Evolutionary conservation across 2,113 vertebrate genomes (phyloP), one percentile per base, ranked within the genome.

Genomic region (Climacteris rufus): DNA sequence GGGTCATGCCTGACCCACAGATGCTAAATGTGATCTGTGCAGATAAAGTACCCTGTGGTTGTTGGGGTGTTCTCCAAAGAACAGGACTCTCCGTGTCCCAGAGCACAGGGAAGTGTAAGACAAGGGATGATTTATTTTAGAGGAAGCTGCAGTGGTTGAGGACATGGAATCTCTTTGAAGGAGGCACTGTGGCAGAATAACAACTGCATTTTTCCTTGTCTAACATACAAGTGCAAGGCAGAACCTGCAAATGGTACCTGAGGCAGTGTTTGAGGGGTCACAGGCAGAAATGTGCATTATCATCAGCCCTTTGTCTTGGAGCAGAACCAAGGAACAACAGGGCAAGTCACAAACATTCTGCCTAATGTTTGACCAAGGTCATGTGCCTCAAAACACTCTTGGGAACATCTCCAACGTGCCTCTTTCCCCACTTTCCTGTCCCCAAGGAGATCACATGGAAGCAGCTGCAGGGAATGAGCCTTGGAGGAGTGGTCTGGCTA

Each of bases 361-460:
- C 39, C 33, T 66, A 3, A 11, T 44, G n/a, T 63, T 66, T 57
- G 47, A 8, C 28, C 28, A 9, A 30, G 21, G 13, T 31, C 52
- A 8, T 2, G 24, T 11, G 39, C 54, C 63, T 35, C 22, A 0
- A 28, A 42, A 10, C 35, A 1, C 64, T 42, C 33, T 21, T 23
- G 37, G 72, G 30, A 68, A 44, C 44, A 42, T 15, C 60, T 19
- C 16, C 15, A 42, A 28, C 3, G 15, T 40, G 17, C 39, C 39
- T 23, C 31, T n/a, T 40, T 31, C 31, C 74, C 11, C 10, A 2
- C 15, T 42, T 21, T 35, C 13, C 35, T 6, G 57, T 28, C 20
- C 49, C 28, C 25, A 66, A 15, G 27, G 27, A 0, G 0, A 52
- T 33, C 1, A 5, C 1, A 0, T 12, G 35, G 59, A 40, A 52